Evolutionary conservation across 2,797 vertebrate genomes (phyloP).

Genomic region (Channa striata): DNA sequence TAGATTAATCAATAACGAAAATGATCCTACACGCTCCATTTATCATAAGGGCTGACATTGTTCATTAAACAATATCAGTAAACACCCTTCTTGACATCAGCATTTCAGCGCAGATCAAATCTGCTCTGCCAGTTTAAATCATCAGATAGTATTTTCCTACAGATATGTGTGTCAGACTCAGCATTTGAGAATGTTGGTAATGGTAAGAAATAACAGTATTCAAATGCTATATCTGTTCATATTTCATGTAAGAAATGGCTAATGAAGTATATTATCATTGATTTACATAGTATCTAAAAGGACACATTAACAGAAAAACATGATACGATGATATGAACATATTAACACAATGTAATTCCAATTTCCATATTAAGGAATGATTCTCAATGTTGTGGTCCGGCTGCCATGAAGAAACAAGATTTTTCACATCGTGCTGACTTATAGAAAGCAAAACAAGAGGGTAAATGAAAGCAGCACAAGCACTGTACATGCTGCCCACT

Average conservation of each 20-base stretch:
- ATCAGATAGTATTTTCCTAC: neutral
- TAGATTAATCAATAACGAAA: neutral
- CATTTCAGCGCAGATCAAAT: neutral
- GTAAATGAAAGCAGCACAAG: constrained; percentile 4
- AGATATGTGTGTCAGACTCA: neutral
- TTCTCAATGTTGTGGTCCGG: neutral
- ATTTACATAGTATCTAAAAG: too few relatives aligned
- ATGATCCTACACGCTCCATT: neutral
- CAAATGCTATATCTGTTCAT: neutral
- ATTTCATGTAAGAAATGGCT: too few relatives aligned
- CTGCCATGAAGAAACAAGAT: constrained; percentile 37
- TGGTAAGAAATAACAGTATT: neutral
- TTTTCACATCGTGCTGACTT: constrained; percentile 8
- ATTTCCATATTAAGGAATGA: too few relatives aligned
- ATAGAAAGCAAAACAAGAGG: neutral
- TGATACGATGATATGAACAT: neutral
- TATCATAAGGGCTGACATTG: neutral
- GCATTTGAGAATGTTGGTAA: neutral
- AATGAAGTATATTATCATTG: too few relatives aligned
- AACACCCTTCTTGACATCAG: neutral
- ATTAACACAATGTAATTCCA: too few relatives aligned
- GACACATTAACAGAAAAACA: neutral
- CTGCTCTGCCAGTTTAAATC: neutral
- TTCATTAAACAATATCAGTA: neutral
- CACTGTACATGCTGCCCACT: constrained; percentile 2